Evolutionary conservation across 2,888 invertebrate species (phyloP), one percentile per base, ranked within the genome.

Genomic region (Caenorhabditis sulstoni): DNA sequence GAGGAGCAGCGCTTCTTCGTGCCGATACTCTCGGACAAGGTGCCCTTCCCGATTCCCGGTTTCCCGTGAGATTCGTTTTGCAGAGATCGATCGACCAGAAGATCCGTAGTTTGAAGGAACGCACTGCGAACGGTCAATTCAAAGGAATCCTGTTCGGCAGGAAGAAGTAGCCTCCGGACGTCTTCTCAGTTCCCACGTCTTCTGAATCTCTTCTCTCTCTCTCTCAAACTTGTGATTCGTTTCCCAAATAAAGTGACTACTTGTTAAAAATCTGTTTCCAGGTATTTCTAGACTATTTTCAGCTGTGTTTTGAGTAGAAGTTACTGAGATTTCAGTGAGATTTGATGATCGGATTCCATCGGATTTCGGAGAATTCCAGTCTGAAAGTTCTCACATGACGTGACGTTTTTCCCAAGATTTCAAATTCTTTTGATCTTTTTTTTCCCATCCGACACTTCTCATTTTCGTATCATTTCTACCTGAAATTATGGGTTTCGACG

Each of bases 81-180:
- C 68, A 79, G 74, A 68, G 79, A 61, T 74, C 79, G 37, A 74
- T 79, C n/a, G 67, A 74, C 37, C 74, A 79, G 49, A 79, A 79
- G 59, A 79, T 79, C 47, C 68, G 70, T 0, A 79, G 74, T 16
- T 44, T 79, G 68, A 79, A 79, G 39, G 74, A 75, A 22, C 58
- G 74, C 14, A 70, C 64, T 16, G 74, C 67, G 22, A 79, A 79
- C 37, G 74, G 79, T 47, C 79, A 79, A 62, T 79, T 79, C 79
- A 79, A 79, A 61, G 68, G 71, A 64, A 75, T 79, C 47, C 44
- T 79, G 47, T 79, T 79, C 61, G 79, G 79, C 57, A 73, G 58
- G 58, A 73, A 73, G 64, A 73, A 73, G 58, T 73, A 64, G 47
- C 52, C 37, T 18, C 23, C 23, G 35, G 16, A 37, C 11, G 9